Evolutionary conservation across 2,113 vertebrate genomes (phyloP).

Genomic region (Corythaeola cristata): DNA sequence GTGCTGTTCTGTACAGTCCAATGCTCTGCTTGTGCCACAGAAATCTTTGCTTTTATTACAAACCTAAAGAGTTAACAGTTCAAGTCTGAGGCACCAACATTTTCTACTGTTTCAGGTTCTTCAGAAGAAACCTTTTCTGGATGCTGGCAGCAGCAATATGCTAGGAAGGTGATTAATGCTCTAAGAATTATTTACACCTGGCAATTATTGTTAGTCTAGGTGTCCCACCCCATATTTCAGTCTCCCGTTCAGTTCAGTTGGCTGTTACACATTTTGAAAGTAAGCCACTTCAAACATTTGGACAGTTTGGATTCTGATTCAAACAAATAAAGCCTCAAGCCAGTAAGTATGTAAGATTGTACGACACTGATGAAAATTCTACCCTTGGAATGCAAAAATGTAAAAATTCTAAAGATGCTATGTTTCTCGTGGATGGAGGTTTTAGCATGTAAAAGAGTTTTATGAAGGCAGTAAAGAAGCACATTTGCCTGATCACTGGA

Average conservation of each 20-base stretch:
- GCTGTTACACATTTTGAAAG: background rate
- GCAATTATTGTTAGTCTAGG: background rate
- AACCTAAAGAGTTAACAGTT: background rate
- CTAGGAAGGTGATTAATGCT: background rate
- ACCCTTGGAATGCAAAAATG: background rate
- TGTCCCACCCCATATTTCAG: background rate
- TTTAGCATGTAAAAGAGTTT: background rate
- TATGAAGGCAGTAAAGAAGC: background rate
- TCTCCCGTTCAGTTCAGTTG: background rate
- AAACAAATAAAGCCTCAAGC: background rate
- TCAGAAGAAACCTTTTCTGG: background rate
- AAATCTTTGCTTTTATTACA: background rate
- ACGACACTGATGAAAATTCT: background rate
- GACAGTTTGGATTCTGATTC: background rate
- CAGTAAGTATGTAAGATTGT: background rate
- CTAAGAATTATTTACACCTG: background rate
- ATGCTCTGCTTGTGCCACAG: too few species aligned
- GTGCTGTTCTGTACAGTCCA: background rate
- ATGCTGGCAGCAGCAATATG: background rate
- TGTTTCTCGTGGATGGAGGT: background rate
- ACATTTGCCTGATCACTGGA: background rate
- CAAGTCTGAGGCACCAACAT: background rate
- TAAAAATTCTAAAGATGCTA: background rate
- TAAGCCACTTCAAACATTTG: background rate
- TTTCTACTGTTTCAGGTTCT: background rate